These are phyloP conservation scores for Drosophila bifasciata DNA, from an alignment of 1,140 invertebrate species.

Conservation along the genomic window DNA sequence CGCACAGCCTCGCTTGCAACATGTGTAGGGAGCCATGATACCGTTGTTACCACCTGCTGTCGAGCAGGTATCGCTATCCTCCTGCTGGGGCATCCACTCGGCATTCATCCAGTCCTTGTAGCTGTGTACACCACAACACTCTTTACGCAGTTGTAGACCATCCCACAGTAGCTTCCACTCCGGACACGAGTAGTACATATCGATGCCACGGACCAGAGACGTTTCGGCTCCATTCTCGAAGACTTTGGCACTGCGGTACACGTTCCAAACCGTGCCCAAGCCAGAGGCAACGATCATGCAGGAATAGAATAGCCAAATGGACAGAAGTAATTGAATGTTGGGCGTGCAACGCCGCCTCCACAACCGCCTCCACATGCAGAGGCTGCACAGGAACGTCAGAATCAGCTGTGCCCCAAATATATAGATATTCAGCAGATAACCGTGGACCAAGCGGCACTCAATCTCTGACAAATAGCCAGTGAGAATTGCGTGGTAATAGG, in stretches of 20 bases:
- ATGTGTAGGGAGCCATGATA: constrained; percentile 68
- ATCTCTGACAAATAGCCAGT: constrained; percentile 54
- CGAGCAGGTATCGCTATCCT: constrained; percentile 4
- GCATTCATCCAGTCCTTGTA: constrained; percentile 80
- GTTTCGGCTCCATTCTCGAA: constrained; percentile 55
- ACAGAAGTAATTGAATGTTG: constrained; percentile 62
- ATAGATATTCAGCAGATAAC: constrained; percentile 62
- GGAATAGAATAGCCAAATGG: constrained; percentile 71
- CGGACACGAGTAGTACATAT: constrained; percentile 73
- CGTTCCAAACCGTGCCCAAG: constrained; percentile 55
- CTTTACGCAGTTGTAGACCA: constrained; percentile 60
- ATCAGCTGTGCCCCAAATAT: constrained; percentile 60
- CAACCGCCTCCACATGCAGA: constrained; percentile 65
- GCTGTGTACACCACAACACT: constrained; percentile 74
- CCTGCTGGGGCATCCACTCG: constrained; percentile 68
- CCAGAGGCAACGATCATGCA: constrained; percentile 68
- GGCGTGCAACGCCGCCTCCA: constrained; percentile 69
- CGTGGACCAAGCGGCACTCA: constrained; percentile 50
- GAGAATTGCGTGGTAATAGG: constrained; percentile 59
- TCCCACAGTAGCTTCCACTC: constrained; percentile 82
- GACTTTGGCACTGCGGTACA: constrained; percentile 47
- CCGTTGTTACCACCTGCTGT: not conserved
- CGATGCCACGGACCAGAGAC: constrained; percentile 67
- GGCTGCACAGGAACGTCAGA: constrained; percentile 62
- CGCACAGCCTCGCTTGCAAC: constrained; percentile 47